phyloP scores from a whole-genome alignment of 2,888 invertebrate species.

The Syrphus vitripennis region DNA sequence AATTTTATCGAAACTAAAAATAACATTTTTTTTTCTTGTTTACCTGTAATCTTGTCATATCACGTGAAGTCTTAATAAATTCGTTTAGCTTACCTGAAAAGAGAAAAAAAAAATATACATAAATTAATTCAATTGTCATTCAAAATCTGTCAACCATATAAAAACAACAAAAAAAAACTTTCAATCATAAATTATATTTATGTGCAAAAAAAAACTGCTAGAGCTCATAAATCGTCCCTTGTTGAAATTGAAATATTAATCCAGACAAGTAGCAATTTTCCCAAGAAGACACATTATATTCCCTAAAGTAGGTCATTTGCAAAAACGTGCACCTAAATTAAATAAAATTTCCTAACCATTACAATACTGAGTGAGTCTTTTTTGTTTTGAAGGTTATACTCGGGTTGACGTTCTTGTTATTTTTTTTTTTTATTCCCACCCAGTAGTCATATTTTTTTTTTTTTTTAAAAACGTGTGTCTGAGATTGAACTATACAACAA shows the following conservation, averaged over 20 bases:
- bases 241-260: conserved; percentile 6
- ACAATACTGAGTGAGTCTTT: not conserved
- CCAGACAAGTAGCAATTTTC: conserved; percentile 6
- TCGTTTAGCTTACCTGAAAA: conserved; percentile 52
- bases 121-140: conserved; percentile 35
- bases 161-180: not conserved
- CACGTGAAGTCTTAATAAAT: not conserved
- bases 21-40: not conserved
- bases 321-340: conserved; percentile 32
- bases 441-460: conserved; percentile 6
- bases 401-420: not conserved
- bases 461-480: conserved; percentile 50
- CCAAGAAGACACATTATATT: not conserved
- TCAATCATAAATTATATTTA: not conserved
- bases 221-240: not conserved
- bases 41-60: conserved; percentile 7
- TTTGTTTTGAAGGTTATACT: not conserved
- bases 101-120: conserved; percentile 1
- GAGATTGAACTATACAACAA: not conserved
- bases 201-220: too few relatives aligned
- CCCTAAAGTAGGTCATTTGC: conserved; percentile 21
- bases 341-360: not conserved
- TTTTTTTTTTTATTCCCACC: conserved; percentile 11
- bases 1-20: too few relatives aligned
- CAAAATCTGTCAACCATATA: not conserved